A percentile compares a stretch with the other conserved stretches of the same genome.
Evolutionary conservation across 2,797 vertebrate species (phyloP).

Genomic region (Cynodonichthys magdalenae): DNA sequence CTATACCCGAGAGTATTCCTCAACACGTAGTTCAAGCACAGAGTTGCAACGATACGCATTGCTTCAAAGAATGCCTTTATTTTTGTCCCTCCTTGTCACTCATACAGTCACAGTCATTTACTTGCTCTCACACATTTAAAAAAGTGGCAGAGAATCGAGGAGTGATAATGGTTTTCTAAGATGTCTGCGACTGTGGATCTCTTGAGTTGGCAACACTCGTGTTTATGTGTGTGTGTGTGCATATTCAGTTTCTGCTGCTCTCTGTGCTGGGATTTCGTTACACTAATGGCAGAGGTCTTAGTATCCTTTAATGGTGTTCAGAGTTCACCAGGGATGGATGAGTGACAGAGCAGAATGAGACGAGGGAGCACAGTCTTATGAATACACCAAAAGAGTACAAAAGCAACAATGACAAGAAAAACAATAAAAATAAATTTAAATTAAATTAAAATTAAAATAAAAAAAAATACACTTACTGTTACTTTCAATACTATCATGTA

Average conservation of each 20-base stretch:
- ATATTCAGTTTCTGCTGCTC: constrained; percentile 29
- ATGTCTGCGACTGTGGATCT: constrained; percentile 9
- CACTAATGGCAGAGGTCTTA: constrained; percentile 65
- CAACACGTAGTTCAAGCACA: no score
- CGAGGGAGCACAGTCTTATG: not conserved
- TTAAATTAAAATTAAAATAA: no score
- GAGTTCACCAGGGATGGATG: constrained; percentile 58
- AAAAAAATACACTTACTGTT: constrained; percentile 44
- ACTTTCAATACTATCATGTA: constrained; percentile 16
- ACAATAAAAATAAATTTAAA: no score
- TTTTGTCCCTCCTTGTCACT: constrained; percentile 18
- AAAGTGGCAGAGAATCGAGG: constrained; percentile 15
- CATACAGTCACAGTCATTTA: constrained; percentile 11
- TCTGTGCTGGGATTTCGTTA: constrained; percentile 67
- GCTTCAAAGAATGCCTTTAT: not conserved
- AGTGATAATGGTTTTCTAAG: constrained; percentile 32
- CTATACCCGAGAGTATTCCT: no score
- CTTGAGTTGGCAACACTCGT: constrained; percentile 20
- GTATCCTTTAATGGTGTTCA: constrained; percentile 47
- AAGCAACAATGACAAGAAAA: constrained; percentile 37
- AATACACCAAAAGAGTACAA: constrained; percentile 16
- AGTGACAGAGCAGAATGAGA: constrained; percentile 47
- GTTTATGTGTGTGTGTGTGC: constrained; percentile 36
- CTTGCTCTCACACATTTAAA: constrained; percentile 6
- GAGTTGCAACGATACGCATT: no score